A percentile compares a stretch with the other conserved stretches of the same genome.
Evolutionary conservation across 2,888 invertebrate genomes (phyloP).

Genomic region (Pammene fasciana): DNA sequence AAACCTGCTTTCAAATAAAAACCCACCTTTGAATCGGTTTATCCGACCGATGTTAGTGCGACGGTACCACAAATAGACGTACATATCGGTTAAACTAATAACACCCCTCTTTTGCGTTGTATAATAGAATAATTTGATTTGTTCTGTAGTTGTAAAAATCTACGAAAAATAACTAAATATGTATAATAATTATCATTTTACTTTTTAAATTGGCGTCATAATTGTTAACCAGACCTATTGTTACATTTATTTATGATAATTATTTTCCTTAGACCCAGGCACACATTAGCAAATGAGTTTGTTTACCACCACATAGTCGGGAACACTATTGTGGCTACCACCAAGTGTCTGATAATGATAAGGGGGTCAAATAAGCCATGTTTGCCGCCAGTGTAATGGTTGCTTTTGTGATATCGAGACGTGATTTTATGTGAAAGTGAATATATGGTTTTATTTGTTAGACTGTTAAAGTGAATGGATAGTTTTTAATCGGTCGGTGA

Average conservation of each 20-base stretch:
- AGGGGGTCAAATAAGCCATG: conserved; percentile 32
- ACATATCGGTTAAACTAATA: too few relatives aligned
- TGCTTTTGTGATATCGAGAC: conserved; percentile 11
- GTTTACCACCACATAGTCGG: conserved; percentile 14
- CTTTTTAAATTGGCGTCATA: too few relatives aligned
- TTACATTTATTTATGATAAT: neutral
- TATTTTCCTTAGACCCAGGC: conserved; percentile 13
- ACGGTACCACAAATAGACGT: too few relatives aligned
- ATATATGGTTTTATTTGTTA: neutral
- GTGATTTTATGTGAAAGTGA: conserved; percentile 19
- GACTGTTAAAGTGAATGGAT: neutral
- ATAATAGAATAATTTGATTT: too few relatives aligned
- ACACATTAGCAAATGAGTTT: conserved; percentile 36
- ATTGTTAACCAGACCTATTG: too few relatives aligned
- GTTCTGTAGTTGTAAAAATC: too few relatives aligned
- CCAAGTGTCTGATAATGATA: conserved; percentile 21
- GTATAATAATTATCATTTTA: too few relatives aligned
- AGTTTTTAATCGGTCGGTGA: neutral
- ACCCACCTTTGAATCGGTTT: too few relatives aligned
- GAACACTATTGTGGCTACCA: neutral
- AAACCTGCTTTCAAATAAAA: too few relatives aligned
- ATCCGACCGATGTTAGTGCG: too few relatives aligned
- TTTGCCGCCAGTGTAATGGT: conserved; percentile 17
- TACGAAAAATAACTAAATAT: too few relatives aligned
- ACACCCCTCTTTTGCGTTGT: too few relatives aligned